Conservation (phyloP, 2,888 invertebrate genomes). For the Hemaris fuciformis region DNA sequence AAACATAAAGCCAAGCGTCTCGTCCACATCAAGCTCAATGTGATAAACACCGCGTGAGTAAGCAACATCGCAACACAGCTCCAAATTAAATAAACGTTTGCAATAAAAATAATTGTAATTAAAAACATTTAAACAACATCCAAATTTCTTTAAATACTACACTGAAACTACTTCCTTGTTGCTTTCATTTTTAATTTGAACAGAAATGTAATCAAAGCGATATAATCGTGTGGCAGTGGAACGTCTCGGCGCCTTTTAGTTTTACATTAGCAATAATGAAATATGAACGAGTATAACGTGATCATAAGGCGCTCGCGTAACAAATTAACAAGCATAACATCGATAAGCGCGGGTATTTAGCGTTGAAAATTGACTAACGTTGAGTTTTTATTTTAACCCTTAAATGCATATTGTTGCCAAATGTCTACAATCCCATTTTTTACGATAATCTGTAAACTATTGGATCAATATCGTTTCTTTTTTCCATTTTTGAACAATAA, state of each 20-base stretch:
- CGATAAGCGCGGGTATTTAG: not conserved
- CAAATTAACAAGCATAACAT: not conserved
- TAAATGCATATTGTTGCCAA: too few species aligned
- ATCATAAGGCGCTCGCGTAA: not conserved
- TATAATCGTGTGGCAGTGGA: not conserved
- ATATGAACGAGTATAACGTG: conserved; percentile 10
- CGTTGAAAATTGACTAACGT: not conserved
- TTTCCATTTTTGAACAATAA: too few species aligned
- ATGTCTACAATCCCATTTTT: too few species aligned
- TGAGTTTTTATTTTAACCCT: not conserved
- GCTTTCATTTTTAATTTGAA: not conserved
- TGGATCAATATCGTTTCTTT: too few species aligned
- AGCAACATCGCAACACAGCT: not conserved
- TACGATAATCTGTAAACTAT: too few species aligned
- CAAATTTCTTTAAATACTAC: not conserved
- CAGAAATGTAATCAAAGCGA: not conserved
- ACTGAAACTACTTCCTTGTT: not conserved
- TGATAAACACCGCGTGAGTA: conserved; percentile 28
- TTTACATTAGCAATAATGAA: conserved; percentile 9
- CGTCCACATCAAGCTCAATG: conserved; percentile 28
- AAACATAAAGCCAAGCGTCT: conserved; percentile 60
- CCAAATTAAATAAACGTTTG: not conserved
- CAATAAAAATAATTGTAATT: not conserved
- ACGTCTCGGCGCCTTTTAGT: not conserved
- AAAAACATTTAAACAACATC: not conserved